Evolutionary conservation across 1,140 invertebrate genomes (phyloP).

Genomic region (Drosophila nigromelanica): DNA sequence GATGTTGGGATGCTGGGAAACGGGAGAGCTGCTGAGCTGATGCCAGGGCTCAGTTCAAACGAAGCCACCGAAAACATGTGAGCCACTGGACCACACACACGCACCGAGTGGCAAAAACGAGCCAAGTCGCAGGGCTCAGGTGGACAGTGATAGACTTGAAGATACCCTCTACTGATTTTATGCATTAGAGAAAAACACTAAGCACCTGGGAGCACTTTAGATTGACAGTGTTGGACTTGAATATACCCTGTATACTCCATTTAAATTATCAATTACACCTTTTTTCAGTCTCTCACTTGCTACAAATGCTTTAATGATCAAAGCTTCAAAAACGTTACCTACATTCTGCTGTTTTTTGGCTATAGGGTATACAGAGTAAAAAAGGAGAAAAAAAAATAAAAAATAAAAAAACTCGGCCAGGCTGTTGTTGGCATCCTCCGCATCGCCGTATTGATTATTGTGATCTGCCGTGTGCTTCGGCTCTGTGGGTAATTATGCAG

Average conservation of each 20-base stretch:
- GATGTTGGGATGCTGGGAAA: too few relatives aligned
- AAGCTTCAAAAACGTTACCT: not conserved
- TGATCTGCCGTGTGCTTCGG: conserved; percentile 73
- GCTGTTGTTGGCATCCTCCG: conserved; percentile 11
- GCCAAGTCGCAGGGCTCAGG: not conserved
- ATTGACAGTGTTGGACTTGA: not conserved
- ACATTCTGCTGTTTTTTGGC: not conserved
- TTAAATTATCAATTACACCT: too few relatives aligned
- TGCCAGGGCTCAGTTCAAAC: conserved; percentile 60
- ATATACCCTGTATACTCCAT: too few relatives aligned
- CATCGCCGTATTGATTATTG: conserved; percentile 76
- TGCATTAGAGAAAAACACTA: not conserved
- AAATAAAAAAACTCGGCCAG: conserved; percentile 54
- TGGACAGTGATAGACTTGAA: not conserved
- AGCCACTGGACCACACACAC: conserved; percentile 68
- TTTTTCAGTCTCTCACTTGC: not conserved
- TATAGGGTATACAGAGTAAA: conserved; percentile 36
- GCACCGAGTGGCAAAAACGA: conserved; percentile 31
- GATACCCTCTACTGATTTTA: too few relatives aligned
- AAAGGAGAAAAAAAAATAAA: conserved; percentile 1
- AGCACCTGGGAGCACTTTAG: too few relatives aligned
- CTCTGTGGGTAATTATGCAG: conserved; percentile 76
- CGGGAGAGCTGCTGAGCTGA: not conserved
- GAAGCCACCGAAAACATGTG: conserved; percentile 78
- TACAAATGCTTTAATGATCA: not conserved